Evolutionary conservation across 2,113 vertebrate genomes (phyloP), one percentile per base, ranked within the genome.

Genomic region (Mesoclemmys tuberculata): DNA sequence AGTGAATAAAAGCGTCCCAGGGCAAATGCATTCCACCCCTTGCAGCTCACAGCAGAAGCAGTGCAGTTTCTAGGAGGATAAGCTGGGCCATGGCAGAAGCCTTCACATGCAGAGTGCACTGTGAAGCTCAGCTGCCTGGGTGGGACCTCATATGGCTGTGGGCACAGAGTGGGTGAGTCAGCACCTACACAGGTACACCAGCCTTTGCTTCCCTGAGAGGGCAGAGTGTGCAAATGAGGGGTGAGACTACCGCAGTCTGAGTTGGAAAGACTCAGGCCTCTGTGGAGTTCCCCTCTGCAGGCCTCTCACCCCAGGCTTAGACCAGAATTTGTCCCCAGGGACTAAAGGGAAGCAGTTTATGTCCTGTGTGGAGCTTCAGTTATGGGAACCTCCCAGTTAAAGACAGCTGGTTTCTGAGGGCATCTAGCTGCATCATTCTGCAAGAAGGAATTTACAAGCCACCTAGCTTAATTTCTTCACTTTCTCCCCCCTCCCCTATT

Each of bases 101-200:
- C 75, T 0, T 0, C 5, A 7, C 0, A 0, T 24, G 35, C 58
- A 74, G 48, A 74, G 48, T 35, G 38, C 1, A 1, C 1, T 1
- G 4, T 68, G 13, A 13, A n/a, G 22, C 55, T 64, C 16, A 1
- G 4, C 2, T 21, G 13, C 21, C 71, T 0, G 0, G 71, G 29
- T 0, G 0, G 71, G 29, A 41, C 52, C 44, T 84, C 4, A 26
- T 5, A 2, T 0, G 0, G 81, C 29, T 29, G 5, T 2, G 0
- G 4, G 29, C 29, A 38, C 35, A 44, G 80, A 55, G 18, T 29
- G 12, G 2, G 44, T 77, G 41, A 41, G 11, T 46, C 24, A 77
- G 41, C 13, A n/a, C 6, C 74, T 77, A 71, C 64, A 38, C 64
- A 71, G 5, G 22, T 22, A 26, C 26, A 77, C 10, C 41, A 77